Evolutionary conservation across 2,888 invertebrate species (phyloP).

Genomic region (Marronus borbonicus): DNA sequence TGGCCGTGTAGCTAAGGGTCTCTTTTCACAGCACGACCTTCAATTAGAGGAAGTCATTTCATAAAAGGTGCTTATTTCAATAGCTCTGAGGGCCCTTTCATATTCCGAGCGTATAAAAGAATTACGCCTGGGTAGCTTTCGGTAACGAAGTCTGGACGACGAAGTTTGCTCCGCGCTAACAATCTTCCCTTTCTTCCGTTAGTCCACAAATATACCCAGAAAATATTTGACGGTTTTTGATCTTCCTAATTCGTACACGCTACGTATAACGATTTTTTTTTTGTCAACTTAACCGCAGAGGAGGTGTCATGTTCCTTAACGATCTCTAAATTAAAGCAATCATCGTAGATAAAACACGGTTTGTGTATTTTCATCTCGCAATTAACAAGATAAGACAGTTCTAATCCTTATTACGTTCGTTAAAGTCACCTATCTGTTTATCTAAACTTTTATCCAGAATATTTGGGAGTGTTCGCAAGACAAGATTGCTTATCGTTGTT

Average conservation of each 20-base stretch:
- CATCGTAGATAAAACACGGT: not conserved
- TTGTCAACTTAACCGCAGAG: too few species aligned
- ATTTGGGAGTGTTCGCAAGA: constrained; percentile 33
- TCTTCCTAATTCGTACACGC: not conserved
- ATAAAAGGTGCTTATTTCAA: constrained; percentile 46
- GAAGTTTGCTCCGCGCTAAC: constrained; percentile 25
- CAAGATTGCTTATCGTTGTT: constrained; percentile 26
- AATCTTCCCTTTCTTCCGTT: not conserved
- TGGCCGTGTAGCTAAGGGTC: constrained; percentile 23
- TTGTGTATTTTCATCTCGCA: too few species aligned
- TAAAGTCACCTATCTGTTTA: constrained; percentile 15
- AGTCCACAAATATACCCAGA: not conserved
- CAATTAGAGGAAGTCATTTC: constrained; percentile 49
- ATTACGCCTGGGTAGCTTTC: constrained; percentile 51
- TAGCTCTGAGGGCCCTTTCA: constrained; percentile 45
- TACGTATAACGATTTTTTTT: too few species aligned
- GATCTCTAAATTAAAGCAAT: not conserved
- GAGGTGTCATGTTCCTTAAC: too few species aligned
- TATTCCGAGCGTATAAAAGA: constrained; percentile 48
- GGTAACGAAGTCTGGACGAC: constrained; percentile 50
- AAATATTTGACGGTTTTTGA: constrained; percentile 10
- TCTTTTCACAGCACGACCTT: constrained; percentile 46
- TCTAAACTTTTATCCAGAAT: constrained; percentile 7
- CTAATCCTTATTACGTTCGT: too few species aligned
- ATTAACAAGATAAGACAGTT: too few species aligned